These are phyloP conservation scores for Echinops telfairi DNA, from an alignment of 2,113 vertebrate species.

Conservation along the genomic window DNA sequence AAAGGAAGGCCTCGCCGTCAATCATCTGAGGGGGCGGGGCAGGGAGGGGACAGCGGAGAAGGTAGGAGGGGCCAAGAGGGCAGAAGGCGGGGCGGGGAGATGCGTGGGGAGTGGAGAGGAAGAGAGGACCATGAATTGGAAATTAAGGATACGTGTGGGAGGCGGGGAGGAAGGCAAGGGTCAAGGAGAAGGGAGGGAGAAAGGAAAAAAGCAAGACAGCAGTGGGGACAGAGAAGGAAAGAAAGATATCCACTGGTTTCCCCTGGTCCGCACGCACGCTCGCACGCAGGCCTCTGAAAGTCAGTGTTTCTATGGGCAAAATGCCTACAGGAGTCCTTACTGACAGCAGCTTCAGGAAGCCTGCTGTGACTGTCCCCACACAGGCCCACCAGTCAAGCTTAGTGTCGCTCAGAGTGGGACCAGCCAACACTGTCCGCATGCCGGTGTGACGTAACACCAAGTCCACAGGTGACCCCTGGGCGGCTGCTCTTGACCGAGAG, in stretches of 20 bases:
- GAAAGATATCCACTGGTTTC: conserved; percentile 32
- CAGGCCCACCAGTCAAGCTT: neutral
- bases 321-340: neutral
- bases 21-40: conserved; percentile 91
- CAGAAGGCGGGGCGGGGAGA: neutral
- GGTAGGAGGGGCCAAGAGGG: conserved; percentile 15
- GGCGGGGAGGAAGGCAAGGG: neutral
- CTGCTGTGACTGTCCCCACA: neutral
- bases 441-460: fast-evolving
- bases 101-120: neutral
- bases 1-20: conserved; percentile 97
- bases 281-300: neutral
- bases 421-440: neutral
- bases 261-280: neutral
- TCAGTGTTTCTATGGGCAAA: neutral
- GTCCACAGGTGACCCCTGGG: neutral
- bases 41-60: conserved; percentile 36
- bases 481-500: neutral
- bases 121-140: conserved; percentile 1
- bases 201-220: neutral
- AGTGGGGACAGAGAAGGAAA: neutral
- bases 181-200: neutral
- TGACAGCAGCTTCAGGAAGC: neutral
- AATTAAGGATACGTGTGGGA: neutral
- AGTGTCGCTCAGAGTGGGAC: neutral